phyloP scores from a whole-genome alignment of 2,888 invertebrate species.

The Stegophylla sp. region DNA sequence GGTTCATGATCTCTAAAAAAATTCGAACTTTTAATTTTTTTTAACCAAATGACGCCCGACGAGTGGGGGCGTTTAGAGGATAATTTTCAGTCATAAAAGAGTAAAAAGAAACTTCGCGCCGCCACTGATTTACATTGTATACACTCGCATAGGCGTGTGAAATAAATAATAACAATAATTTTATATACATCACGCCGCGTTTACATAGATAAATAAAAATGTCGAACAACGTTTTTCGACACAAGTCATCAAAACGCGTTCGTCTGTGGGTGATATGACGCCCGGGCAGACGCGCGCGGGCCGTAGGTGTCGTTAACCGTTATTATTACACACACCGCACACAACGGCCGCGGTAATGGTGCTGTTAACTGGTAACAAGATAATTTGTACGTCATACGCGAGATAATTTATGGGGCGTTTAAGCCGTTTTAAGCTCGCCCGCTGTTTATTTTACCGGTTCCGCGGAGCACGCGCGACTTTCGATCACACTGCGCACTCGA shows the following conservation, averaged over 20 bases:
- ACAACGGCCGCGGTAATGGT: slow-evolving; percentile 39
- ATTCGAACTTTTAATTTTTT: no score
- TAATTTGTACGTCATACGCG: slow-evolving; percentile 26
- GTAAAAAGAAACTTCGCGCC: no score
- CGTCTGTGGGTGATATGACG: background rate
- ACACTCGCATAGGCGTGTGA: background rate
- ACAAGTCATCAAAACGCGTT: background rate
- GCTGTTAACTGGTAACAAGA: slow-evolving; percentile 43
- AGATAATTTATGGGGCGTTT: slow-evolving; percentile 33
- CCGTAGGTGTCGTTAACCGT: slow-evolving; percentile 46
- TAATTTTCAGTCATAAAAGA: no score
- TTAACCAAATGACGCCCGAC: no score
- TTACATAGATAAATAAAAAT: slow-evolving; percentile 1
- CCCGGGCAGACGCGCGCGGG: background rate
- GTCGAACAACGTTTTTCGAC: slow-evolving; percentile 21
- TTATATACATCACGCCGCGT: background rate
- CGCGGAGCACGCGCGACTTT: background rate
- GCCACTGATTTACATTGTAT: background rate
- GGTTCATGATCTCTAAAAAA: no score
- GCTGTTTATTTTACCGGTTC: background rate
- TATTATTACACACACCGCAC: no score
- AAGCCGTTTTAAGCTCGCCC: slow-evolving; percentile 27
- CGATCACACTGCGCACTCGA: background rate
- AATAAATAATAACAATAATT: no score
- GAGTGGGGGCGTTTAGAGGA: no score